Base-by-base conservation (phyloP, 2,797 vertebrate species). In the Sparidentex hasta region DNA sequence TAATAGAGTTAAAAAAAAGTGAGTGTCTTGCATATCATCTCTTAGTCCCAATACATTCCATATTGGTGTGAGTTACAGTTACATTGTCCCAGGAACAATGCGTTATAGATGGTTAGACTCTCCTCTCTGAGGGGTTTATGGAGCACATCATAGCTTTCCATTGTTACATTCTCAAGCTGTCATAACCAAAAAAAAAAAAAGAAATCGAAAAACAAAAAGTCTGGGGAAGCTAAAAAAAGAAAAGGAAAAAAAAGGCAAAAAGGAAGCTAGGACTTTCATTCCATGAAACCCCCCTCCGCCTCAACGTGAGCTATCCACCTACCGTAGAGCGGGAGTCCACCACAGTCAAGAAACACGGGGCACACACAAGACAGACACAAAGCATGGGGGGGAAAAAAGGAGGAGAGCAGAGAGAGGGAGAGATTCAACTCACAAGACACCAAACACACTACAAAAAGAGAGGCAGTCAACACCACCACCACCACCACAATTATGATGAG, bases 371-470 rank as follows among this genome's bases (percentile, higher is more conserved):
- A 92, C 90, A 93, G 90, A 94, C 92, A 95, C 81, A 94, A 86
- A 88, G 92, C 65, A 33, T 27, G 48, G 76, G 76, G 81, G 46
- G 33, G 7, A 71, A 80, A 88, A 88, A 90, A 91, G 89, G 87
- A 92, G 85, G 51, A 91, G 92, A 92, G 90, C 89, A 94, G 93
- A 95, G 91, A 95, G 90, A 94, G 86, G 93, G 93, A 95, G 94
- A 94, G 23, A 55, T 96, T 96, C 95, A 93, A 95, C 92, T 95
- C 93, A 96, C 92, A 88, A 95, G 89, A 95, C 95, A 93, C 90
- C 90, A 92, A 90, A 93, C 91, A 92, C 88, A 68, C 90, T 86
- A 93, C 82, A 90, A 88, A 71, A 87, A 91, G 85, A 87, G 84
- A 93, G 73, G 57, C 88, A 89, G 92, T 91, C 89, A 93, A 92